Conservation (phyloP, 2,797 vertebrate genomes). For the Allobates femoralis region DNA sequence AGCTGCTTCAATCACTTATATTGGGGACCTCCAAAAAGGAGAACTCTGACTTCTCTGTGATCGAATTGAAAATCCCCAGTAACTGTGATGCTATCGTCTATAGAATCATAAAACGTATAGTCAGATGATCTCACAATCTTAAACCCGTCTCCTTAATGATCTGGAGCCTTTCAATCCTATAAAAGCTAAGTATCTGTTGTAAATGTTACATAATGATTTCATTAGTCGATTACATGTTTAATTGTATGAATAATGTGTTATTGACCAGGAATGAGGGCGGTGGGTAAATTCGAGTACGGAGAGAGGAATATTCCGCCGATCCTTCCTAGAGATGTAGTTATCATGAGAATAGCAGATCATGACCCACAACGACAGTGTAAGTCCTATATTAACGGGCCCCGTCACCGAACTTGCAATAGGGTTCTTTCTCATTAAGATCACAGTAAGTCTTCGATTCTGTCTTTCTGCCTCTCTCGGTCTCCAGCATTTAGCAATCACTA, state of each 20-base stretch:
- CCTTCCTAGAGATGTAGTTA: not conserved
- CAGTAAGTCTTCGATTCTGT: too few relatives aligned
- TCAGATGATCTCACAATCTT: constrained; percentile 27
- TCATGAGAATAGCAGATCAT: not conserved
- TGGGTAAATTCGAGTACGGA: constrained; percentile 41
- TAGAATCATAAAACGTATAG: not conserved
- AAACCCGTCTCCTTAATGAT: constrained; percentile 32
- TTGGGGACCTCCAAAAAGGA: too few relatives aligned
- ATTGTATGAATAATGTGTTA: constrained; percentile 59
- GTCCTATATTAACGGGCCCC: not conserved
- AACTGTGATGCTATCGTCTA: not conserved
- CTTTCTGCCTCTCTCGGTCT: too few relatives aligned
- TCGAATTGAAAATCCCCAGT: too few relatives aligned
- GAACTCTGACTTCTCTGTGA: too few relatives aligned
- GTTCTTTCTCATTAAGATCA: too few relatives aligned
- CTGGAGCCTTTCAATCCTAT: constrained; percentile 44
- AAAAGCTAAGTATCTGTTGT: constrained; percentile 51
- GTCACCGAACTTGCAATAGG: too few relatives aligned
- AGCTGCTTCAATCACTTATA: too few relatives aligned
- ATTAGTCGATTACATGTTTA: constrained; percentile 52
- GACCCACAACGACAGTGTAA: not conserved
- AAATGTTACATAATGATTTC: constrained; percentile 49
- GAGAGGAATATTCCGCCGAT: constrained; percentile 14
- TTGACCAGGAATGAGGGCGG: constrained; percentile 27
- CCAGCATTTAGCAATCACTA: too few relatives aligned